phyloP scores from a whole-genome alignment of 1,140 invertebrate genomes.

The Drosophila athabasca region DNA sequence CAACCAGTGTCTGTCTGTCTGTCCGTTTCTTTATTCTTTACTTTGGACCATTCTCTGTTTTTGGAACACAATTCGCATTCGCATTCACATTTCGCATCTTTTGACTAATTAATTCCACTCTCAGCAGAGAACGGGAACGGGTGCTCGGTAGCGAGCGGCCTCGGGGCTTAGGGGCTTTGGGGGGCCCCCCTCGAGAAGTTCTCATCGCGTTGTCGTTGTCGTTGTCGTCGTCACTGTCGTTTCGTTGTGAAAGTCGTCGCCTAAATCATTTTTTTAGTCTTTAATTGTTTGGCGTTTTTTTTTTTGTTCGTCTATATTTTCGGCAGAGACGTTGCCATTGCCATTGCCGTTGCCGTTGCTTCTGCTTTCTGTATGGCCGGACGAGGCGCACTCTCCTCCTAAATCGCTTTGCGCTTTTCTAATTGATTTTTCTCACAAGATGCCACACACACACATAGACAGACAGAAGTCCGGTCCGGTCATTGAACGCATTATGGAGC shows the following conservation, averaged over 20 bases:
- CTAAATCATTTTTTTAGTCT: conserved; percentile 51
- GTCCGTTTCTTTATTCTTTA: background rate
- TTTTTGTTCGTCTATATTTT: conserved; percentile 26
- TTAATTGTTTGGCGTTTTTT: conserved; percentile 63
- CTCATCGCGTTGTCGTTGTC: conserved; percentile 17
- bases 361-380: conserved; percentile 1
- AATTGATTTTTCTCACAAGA: conserved; percentile 76
- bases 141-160: background rate
- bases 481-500: conserved; percentile 75
- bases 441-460: conserved; percentile 3
- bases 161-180: background rate
- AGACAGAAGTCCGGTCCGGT: conserved; percentile 42
- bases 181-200: conserved; percentile 7
- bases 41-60: conserved; percentile 24
- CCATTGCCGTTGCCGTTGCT: conserved; percentile 3
- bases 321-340: conserved; percentile 4
- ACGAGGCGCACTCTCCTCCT: conserved; percentile 36
- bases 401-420: conserved; percentile 70
- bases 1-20: background rate
- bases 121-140: conserved; percentile 27
- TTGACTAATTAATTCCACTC: conserved; percentile 64
- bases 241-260: conserved; percentile 65
- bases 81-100: conserved; percentile 22
- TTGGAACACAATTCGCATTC: conserved; percentile 18
- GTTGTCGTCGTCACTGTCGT: conserved; percentile 1